These are phyloP conservation scores for Scrobipalpa atriplicella DNA, from an alignment of 2,888 invertebrate genomes.

Conservation along the genomic window DNA sequence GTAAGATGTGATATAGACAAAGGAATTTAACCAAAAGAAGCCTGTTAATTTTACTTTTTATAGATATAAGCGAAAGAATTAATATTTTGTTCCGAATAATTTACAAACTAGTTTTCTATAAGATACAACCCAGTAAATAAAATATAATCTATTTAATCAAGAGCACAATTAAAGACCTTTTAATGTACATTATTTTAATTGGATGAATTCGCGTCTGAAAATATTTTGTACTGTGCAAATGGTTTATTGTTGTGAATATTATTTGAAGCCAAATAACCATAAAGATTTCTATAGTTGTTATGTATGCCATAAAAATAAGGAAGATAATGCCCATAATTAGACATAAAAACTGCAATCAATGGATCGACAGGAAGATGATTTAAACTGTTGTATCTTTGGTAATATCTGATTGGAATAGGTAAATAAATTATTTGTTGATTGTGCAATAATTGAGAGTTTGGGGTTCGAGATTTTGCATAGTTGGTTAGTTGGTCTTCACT, in stretches of 20 bases:
- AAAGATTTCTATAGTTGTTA: constrained; percentile 76
- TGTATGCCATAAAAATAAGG: constrained; percentile 61
- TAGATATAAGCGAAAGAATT: too few relatives aligned
- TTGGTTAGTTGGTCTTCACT: constrained; percentile 57
- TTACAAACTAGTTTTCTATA: too few relatives aligned
- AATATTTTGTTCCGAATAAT: too few relatives aligned
- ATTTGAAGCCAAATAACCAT: constrained; percentile 84
- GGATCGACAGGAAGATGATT: constrained; percentile 83
- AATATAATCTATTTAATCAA: too few relatives aligned
- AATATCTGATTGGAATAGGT: constrained; percentile 42
- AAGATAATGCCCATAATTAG: constrained; percentile 85
- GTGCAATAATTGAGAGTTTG: constrained; percentile 37
- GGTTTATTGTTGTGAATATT: constrained; percentile 86
- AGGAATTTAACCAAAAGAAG: too few relatives aligned
- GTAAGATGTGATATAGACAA: too few relatives aligned
- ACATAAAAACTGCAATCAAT: constrained; percentile 82
- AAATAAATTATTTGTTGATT: constrained; percentile 37
- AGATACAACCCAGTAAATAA: too few relatives aligned
- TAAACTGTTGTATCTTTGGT: constrained; percentile 74
- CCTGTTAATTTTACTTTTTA: too few relatives aligned
- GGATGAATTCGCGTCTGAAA: constrained; percentile 68
- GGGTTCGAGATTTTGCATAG: constrained; percentile 56
- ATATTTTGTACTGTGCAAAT: constrained; percentile 84
- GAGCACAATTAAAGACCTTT: too few relatives aligned
- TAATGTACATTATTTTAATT: constrained; percentile 32